Conservation (phyloP, 2,113 vertebrate genomes). For the Petroica traversi region DNA sequence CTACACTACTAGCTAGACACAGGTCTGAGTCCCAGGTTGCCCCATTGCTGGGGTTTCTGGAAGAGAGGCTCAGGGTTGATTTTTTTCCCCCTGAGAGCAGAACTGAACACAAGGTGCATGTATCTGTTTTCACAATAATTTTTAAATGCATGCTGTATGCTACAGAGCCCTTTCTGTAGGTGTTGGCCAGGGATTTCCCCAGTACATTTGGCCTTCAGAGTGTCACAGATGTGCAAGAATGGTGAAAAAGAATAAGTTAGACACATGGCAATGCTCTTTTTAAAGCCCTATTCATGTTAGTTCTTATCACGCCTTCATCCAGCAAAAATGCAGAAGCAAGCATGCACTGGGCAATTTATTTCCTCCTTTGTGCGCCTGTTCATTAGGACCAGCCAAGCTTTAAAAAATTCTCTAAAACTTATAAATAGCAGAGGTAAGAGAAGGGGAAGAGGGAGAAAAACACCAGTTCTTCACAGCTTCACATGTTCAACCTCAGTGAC, state of each 20-base stretch:
- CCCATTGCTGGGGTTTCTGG: neutral
- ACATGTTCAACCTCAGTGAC: neutral
- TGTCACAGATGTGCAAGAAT: neutral
- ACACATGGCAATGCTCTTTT: neutral
- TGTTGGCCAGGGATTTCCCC: neutral
- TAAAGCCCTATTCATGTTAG: neutral
- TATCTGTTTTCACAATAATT: neutral
- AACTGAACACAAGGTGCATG: neutral
- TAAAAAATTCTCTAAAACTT: neutral
- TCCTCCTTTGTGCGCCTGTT: neutral
- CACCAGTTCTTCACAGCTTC: neutral
- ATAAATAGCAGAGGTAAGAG: neutral
- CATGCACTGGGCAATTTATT: neutral
- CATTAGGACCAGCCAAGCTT: slow-evolving; percentile 23
- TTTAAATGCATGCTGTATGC: neutral
- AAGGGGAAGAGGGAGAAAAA: neutral
- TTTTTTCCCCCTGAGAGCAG: neutral
- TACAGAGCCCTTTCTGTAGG: neutral
- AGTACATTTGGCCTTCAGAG: neutral
- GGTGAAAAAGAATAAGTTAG: neutral
- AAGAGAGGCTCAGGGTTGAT: neutral
- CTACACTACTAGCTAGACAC: neutral
- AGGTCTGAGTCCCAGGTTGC: neutral
- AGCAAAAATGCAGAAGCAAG: neutral
- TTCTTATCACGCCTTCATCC: neutral